These are phyloP conservation scores for Patella depressa DNA, from an alignment of 2,888 invertebrate species.

Conservation along the genomic window DNA sequence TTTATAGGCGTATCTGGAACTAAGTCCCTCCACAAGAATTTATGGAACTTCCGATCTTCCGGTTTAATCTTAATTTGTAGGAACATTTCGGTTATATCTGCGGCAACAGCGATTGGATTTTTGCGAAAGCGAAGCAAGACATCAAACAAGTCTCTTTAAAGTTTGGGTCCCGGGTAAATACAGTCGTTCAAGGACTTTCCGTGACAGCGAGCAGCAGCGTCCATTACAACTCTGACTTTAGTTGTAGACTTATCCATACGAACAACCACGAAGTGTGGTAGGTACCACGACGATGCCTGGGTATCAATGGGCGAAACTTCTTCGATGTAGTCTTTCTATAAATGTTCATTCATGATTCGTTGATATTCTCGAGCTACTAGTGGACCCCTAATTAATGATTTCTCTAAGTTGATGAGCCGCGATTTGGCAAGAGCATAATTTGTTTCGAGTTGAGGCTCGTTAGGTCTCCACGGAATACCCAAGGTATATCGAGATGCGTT, in stretches of 20 bases:
- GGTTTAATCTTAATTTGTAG: not conserved
- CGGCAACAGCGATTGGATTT: not conserved
- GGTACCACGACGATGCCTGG: too few species aligned
- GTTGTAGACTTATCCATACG: not conserved
- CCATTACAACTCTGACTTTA: not conserved
- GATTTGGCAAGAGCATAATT: not conserved
- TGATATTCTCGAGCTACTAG: not conserved
- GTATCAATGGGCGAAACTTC: too few species aligned
- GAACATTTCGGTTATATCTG: conserved; percentile 1
- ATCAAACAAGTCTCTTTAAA: not conserved
- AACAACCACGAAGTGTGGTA: conserved; percentile 5
- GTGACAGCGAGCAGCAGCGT: not conserved
- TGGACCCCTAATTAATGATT: not conserved
- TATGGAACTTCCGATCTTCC: not conserved
- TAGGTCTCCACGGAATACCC: conserved; percentile 4
- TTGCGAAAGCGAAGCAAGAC: not conserved
- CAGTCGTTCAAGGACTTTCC: too few species aligned
- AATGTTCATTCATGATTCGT: not conserved
- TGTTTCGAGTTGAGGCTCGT: not conserved
- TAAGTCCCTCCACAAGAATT: conserved; percentile 7
- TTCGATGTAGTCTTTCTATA: not conserved
- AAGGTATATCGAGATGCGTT: not conserved
- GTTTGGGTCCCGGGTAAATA: not conserved
- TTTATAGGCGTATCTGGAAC: not conserved
- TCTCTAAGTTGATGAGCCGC: not conserved